Evolutionary conservation across 2,113 vertebrate species (phyloP).

Genomic region (Triplophysa rosa): DNA sequence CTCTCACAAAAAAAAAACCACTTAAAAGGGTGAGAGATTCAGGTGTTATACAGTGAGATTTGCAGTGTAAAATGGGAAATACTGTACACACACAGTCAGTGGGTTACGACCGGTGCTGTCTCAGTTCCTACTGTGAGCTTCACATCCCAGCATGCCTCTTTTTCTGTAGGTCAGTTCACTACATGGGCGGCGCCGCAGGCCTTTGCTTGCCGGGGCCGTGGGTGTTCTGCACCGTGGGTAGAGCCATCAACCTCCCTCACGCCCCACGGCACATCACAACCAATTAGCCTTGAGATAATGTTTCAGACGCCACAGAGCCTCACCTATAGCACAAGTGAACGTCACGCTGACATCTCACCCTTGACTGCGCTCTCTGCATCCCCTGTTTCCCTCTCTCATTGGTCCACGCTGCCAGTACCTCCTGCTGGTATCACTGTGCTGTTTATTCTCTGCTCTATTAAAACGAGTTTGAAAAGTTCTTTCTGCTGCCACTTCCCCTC

Average conservation of each 20-base stretch:
- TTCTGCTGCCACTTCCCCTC: constrained; percentile 47
- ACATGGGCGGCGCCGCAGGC: constrained; percentile 41
- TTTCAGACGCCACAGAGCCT: constrained; percentile 61
- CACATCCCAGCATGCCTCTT: constrained; percentile 44
- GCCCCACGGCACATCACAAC: constrained; percentile 62
- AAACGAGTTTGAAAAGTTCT: constrained; percentile 69
- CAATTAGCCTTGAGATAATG: constrained; percentile 65
- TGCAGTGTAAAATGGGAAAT: no score
- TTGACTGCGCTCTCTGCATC: constrained; percentile 39
- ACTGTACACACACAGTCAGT: constrained; percentile 24
- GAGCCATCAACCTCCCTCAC: constrained; percentile 43
- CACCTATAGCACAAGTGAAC: constrained; percentile 51
- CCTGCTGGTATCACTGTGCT: constrained; percentile 41
- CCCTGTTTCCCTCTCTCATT: constrained; percentile 33
- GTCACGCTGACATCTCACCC: constrained; percentile 57
- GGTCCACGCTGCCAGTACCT: not conserved
- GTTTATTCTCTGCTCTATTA: constrained; percentile 68
- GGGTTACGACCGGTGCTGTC: constrained; percentile 31
- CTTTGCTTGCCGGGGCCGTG: constrained; percentile 51
- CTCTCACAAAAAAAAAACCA: no score
- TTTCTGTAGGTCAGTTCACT: constrained; percentile 51
- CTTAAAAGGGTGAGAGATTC: not conserved
- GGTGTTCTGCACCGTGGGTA: constrained; percentile 55
- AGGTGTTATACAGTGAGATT: not conserved
- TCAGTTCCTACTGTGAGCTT: constrained; percentile 39